Conservation (phyloP, 2,888 invertebrate genomes). For the Aethes cnicana region DNA sequence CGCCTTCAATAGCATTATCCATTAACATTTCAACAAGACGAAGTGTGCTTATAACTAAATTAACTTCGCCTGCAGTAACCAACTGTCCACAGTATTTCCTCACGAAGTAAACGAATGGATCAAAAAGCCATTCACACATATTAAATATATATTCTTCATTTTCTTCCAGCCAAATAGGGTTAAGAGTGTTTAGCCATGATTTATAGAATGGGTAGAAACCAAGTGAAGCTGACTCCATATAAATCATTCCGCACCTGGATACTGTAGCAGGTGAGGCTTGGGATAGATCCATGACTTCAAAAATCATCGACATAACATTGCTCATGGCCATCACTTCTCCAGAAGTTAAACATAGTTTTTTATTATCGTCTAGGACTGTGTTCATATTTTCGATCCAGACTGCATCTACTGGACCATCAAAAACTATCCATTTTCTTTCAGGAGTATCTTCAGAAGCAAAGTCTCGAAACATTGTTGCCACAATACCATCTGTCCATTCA, state of each 20-base stretch:
- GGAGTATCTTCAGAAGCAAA: constrained; percentile 88
- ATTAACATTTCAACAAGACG: constrained; percentile 90
- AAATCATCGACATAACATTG: constrained; percentile 91
- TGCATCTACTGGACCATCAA: constrained; percentile 95
- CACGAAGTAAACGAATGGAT: constrained; percentile 88
- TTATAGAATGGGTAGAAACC: constrained; percentile 91
- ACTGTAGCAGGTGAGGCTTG: constrained; percentile 94
- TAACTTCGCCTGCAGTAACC: constrained; percentile 87
- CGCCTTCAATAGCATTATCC: constrained; percentile 86
- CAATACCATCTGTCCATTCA: constrained; percentile 95
- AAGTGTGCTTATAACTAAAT: constrained; percentile 87
- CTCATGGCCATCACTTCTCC: constrained; percentile 94
- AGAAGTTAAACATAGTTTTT: constrained; percentile 92
- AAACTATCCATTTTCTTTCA: constrained; percentile 94
- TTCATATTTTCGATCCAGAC: constrained; percentile 96
- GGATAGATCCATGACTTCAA: constrained; percentile 92
- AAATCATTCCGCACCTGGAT: constrained; percentile 95
- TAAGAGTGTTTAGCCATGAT: constrained; percentile 89
- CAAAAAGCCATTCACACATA: constrained; percentile 89
- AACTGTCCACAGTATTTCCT: constrained; percentile 85
- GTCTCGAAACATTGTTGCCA: constrained; percentile 89
- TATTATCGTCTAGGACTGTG: constrained; percentile 93
- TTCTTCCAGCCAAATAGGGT: constrained; percentile 84
- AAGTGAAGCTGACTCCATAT: constrained; percentile 91
- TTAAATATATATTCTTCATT: constrained; percentile 82